These are phyloP conservation scores for Asobara japonica DNA, from an alignment of 1,140 invertebrate genomes.

Conservation along the genomic window DNA sequence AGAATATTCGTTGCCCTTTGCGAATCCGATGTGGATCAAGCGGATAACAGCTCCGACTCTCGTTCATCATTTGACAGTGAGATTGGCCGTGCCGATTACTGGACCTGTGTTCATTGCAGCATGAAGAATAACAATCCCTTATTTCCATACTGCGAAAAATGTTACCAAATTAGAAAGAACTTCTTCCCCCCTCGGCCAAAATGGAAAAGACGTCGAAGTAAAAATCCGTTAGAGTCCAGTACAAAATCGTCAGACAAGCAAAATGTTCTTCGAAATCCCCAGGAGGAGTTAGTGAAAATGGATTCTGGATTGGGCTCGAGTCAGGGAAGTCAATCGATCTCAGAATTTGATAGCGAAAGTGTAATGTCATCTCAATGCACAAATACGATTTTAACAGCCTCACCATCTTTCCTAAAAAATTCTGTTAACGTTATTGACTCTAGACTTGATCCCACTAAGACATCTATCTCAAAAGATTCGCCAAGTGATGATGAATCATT, in stretches of 20 bases:
- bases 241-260: neutral
- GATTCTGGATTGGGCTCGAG: constrained; percentile 50
- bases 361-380: neutral
- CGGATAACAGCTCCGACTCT: constrained; percentile 69
- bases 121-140: constrained; percentile 71
- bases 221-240: neutral
- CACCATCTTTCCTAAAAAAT: neutral
- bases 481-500: neutral
- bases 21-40: constrained; percentile 48
- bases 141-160: constrained; percentile 75
- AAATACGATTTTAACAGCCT: neutral
- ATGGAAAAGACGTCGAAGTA: constrained; percentile 51
- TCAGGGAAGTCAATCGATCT: constrained; percentile 37
- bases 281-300: constrained; percentile 36
- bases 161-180: constrained; percentile 74
- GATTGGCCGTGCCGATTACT: constrained; percentile 69
- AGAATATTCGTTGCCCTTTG: constrained; percentile 27
- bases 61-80: constrained; percentile 67
- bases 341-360: constrained; percentile 24
- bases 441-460: neutral
- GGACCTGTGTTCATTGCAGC: constrained; percentile 72
- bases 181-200: constrained; percentile 73
- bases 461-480: neutral
- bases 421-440: neutral
- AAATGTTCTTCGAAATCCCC: constrained; percentile 1